phyloP scores from a whole-genome alignment of 2,797 vertebrate genomes.

The Muraenolepis orangiensis region DNA sequence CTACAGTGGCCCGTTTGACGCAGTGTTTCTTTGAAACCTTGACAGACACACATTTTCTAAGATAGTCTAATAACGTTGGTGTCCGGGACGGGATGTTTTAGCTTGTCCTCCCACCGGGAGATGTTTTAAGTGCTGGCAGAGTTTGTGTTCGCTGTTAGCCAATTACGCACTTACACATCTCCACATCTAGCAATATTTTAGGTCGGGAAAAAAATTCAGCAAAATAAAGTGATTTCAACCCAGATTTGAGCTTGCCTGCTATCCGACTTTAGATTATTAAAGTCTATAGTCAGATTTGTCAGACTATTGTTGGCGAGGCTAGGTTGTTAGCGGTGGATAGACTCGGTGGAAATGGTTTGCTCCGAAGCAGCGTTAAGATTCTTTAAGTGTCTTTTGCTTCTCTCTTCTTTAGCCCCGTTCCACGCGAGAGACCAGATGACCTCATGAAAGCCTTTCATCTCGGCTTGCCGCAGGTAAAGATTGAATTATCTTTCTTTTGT shows the following conservation, averaged over 20 bases:
- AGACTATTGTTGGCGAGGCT: no score
- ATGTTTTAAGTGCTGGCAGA: no score
- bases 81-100: background rate
- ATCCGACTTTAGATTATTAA: no score
- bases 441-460: constrained; percentile 55
- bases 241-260: background rate
- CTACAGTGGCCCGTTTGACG: background rate
- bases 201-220: background rate
- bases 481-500: constrained; percentile 67
- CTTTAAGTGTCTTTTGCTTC: constrained; percentile 50
- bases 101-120: background rate
- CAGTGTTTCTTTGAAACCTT: no score
- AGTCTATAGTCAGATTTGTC: no score
- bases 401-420: constrained; percentile 46
- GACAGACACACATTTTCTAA: no score
- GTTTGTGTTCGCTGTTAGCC: no score
- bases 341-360: background rate
- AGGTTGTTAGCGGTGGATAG: background rate
- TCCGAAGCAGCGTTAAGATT: constrained; percentile 10
- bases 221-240: background rate
- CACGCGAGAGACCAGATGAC: constrained; percentile 52
- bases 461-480: constrained; percentile 55
- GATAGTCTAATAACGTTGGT: no score
- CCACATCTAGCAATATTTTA: background rate
- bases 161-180: no score